Evolutionary conservation across 2,113 vertebrate genomes (phyloP), one percentile per base, ranked within the genome.

Genomic region (Leptobrachium ailaonicum): DNA sequence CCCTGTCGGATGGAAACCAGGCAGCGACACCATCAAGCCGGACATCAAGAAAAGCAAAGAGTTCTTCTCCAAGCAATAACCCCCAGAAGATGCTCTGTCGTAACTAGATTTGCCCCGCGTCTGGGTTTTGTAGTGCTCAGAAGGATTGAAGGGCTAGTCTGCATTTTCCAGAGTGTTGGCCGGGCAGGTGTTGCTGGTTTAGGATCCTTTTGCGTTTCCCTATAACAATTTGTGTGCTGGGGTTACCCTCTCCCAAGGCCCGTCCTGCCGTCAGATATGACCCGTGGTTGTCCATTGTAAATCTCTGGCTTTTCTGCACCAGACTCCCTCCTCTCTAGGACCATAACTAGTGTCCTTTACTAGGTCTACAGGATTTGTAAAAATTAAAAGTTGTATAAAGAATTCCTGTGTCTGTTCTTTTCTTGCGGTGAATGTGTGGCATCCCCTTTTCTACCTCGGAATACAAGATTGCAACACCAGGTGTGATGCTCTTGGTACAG

Each of bases 1-100:
- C 56, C 56, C 98, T 53, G 98, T 97, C 20, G 97, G 97, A 82
- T 99, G 98, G 98, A 96, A 98, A 89, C 97, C 98, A 1, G 98
- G 98, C 87, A 96, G 92, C 85, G 98, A 99, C 88, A 97, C 97
- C 73, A 99, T 99, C 94, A 99, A 98, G 86, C 98, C 98, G 12
- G 96, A 98, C 67, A 87, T 98, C 86, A 87, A 96, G 86, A 94
- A 96, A 83, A 99, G 98, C 85, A 98, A 96, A 94, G 96, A 98
- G 76, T 99, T 95, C 89, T 99, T 99, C 77, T 92, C 96, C 86
- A 98, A 99, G 88, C 95, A 98, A 78, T 93, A 90, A 90, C 68
- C 6, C 6, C 13, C 44, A 9, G 69, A 4, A 32, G 7, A 7
- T 73, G 70, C 45, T 66, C 60, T 45, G 41, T 47, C 43, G 10